Base-by-base conservation (phyloP, 2,797 vertebrate species). In the Coilia nasus region DNA sequence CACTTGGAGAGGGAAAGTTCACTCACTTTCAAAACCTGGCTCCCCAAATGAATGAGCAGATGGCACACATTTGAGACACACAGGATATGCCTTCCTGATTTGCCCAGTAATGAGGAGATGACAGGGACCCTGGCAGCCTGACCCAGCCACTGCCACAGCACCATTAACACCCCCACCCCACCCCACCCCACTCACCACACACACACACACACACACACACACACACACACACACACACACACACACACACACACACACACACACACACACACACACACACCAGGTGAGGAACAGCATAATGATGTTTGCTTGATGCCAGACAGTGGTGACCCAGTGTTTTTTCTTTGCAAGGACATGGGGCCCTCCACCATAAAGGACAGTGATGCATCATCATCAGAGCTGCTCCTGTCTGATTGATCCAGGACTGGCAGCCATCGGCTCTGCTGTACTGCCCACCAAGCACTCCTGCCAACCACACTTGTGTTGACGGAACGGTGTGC, bases 31-130 rank as follows among this genome's bases (percentile, higher is more conserved):
- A 64, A 71, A 25, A 71, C 31, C 64, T 71, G 64, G 64, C 64
- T 31, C 12, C 4, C 64, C 15, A 11, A 71, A 31, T 31, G 28
- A 25, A 71, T 15, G 64, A 71, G 25, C 64, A 71, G 64, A 28
- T 71, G 64, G 64, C 25, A 25, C 25, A 31, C 50, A 54, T 31
- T 25, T 14, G 28, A 71, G 64, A 17, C 25, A 35, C 64, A 71
- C 28, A 64, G 62, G 62, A 64, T 23, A n/a, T 64, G 64, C 64
- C 64, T 71, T 31, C 64, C 28, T 31, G 64, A 71, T 71, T 28
- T 31, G 28, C 64, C 64, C 12, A 28, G 14, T 31, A 35, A 31
- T 71, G 64, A 71, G 64, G 21, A 25, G 62, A 14, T 67, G 28
- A 71, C 28, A 71, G 31, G 4, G 28, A 25, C 25, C 15, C 25